Base-by-base conservation (phyloP, 2,888 invertebrate genomes). In the Allolobophora icterica region DNA sequence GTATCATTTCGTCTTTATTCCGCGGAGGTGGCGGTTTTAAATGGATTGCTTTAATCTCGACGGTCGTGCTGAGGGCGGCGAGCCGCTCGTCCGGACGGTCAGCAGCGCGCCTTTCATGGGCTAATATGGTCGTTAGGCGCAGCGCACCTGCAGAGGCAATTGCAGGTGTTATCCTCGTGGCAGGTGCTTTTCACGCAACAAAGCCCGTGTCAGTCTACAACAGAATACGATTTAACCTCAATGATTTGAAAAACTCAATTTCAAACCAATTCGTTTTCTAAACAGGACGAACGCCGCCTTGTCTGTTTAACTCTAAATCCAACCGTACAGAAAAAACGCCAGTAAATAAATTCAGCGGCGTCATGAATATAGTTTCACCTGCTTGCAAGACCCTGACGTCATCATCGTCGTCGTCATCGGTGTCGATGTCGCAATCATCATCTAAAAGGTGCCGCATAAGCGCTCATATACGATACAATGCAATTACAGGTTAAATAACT, bases 191-290 rank as follows among this genome's bases (percentile, higher is more conserved):
- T 87, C 34, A 34, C 34, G 35, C 87, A 38, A 38, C 35, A 87
- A 34, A 87, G 38, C 84, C 84, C 33, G 84, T 38, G 87, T 87
- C 87, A 38, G 35, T 35, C 34, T 87, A 35, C 34, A 24, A 38
- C 87, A 87, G 87, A 24, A 87, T 35, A 35, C 87, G 11, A 38
- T 87, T 87, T 87, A 87, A 35, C 87, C 35, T 87, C 87, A 87
- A 35, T 87, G 24, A 35, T 6, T 34, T 87, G 87, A 87, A 34
- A 33, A 38, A 34, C 38, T 87, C 24, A 34, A 87, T 24, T 19
- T 87, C 19, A 13, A 87, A 87, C 38, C n/a, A n/a, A 38, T 71
- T 71, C 71, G 30, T 2, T n/a, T 71, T 71, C 17, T n/a, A n/a
- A n/a, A n/a, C n/a, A n/a, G n/a, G n/a, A n/a, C n/a, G n/a, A n/a